Evolutionary conservation across 2,888 invertebrate species (phyloP), one percentile per base, ranked within the genome.

Genomic region (Meta bourneti): DNA sequence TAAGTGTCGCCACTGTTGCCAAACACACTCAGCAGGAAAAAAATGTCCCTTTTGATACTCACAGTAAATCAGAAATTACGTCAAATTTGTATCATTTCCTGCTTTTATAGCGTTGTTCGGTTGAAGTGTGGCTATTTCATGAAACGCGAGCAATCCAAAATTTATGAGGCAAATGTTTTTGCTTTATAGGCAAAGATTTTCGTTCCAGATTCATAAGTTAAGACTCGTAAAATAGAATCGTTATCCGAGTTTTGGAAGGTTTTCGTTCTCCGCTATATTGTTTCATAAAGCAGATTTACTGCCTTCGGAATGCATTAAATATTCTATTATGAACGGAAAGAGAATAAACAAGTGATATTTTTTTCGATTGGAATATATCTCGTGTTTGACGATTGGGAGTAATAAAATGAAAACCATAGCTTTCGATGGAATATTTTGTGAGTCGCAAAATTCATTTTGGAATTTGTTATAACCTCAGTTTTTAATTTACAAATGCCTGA

Each of bases 91-190:
- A 78, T 72, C 72, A 54, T 71, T 72, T 87, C 51, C 54, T 20
- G 20, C 51, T 20, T 70, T 87, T 87, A 80, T 78, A 72, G 54
- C 54, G 54, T 19, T 74, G 83, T 83, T 83, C 52, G 69, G n/a
- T 51, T 16, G 48, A 87, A 54, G n/a, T 71, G 72, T 70, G 48
- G n/a, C 87, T 52, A 74, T 78, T 80, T 79, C 54, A 54, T 70
- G 87, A 61, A 69, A 49, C 74, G 74, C 61, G 69, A 69, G 74
- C 81, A 81, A 88, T 88, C 61, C 80, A 52, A 82, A 88, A 88
- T 88, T 88, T 88, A 88, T 88, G 88, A 88, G 81, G 81, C 81
- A 80, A 75, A 81, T 54, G 51, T 69, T 88, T 88, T 81, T 88
- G 16, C 61, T 81, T 81, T 75, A 88, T 75, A 81, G 72, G 48